A percentile compares a stretch with the other conserved stretches of the same genome.
phyloP scores from a whole-genome alignment of 2,888 invertebrate genomes.

The Neoascia interrupta region DNA sequence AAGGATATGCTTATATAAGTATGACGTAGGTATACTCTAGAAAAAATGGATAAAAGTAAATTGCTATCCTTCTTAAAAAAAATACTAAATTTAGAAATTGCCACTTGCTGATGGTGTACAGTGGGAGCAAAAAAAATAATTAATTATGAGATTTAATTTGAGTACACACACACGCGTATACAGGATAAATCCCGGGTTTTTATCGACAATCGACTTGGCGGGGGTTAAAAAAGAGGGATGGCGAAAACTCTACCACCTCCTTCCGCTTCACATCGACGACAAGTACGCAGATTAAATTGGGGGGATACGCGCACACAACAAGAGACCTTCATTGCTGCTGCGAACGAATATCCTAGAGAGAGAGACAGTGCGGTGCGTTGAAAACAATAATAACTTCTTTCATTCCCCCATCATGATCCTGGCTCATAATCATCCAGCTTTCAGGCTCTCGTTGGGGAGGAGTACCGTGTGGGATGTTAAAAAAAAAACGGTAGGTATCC shows the following conservation, averaged over 20 bases:
- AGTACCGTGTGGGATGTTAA: neutral
- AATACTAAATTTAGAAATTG: neutral
- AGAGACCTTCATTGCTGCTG: constrained; percentile 36
- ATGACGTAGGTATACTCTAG: no score
- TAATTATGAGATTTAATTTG: constrained; percentile 51
- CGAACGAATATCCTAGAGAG: constrained; percentile 20
- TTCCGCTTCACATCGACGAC: constrained; percentile 36
- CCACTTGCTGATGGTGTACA: neutral
- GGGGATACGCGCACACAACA: constrained; percentile 42
- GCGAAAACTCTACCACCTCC: constrained; percentile 19
- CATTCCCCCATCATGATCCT: constrained; percentile 54
- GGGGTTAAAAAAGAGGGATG: constrained; percentile 28
- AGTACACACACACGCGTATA: constrained; percentile 17
- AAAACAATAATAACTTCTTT: constrained; percentile 65
- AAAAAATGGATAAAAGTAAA: no score
- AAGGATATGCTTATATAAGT: no score
- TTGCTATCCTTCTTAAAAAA: neutral
- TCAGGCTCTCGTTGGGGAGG: neutral
- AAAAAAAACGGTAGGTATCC: neutral
- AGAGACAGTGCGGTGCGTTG: constrained; percentile 42
- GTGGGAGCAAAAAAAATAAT: neutral
- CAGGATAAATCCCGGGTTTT: constrained; percentile 63
- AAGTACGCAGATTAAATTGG: constrained; percentile 63
- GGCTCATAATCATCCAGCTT: constrained; percentile 36
- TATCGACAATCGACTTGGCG: constrained; percentile 47